Percentiles rank a stretch among this genome's conserved stretches.
Evolutionary conservation across 53 echinoderm and acorn worm genomes (phyloP).

Genomic region (Echinometra lucunter): DNA sequence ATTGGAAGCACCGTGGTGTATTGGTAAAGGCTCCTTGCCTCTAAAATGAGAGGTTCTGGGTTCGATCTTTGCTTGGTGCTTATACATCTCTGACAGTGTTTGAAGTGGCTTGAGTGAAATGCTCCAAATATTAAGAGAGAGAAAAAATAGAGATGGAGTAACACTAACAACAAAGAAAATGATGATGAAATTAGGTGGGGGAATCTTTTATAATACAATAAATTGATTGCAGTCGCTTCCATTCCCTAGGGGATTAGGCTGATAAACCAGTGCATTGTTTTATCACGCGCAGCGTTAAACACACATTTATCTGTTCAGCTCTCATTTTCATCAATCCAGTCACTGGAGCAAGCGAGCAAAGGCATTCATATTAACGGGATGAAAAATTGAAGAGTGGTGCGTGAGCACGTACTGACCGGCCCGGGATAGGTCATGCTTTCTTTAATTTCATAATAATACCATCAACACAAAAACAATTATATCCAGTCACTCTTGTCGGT

Average conservation of each 20-base stretch:
- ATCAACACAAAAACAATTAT: conserved; percentile 69
- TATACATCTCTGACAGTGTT: too few species aligned
- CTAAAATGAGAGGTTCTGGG: too few species aligned
- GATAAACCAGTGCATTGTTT: conserved; percentile 38
- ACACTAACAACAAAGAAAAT: background rate
- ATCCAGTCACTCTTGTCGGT: conserved; percentile 26
- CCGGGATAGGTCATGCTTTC: conserved; percentile 62
- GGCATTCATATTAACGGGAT: conserved; percentile 56
- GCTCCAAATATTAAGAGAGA: background rate
- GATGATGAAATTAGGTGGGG: background rate
- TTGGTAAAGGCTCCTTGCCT: too few species aligned
- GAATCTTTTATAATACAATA: background rate
- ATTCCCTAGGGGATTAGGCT: background rate
- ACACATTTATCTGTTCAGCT: conserved; percentile 50
- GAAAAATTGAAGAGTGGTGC: background rate
- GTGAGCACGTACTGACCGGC: conserved; percentile 22
- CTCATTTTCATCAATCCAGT: background rate
- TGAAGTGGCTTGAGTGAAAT: too few species aligned
- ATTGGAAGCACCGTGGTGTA: too few species aligned
- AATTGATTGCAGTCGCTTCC: background rate
- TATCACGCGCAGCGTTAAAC: conserved; percentile 58
- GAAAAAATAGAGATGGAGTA: background rate
- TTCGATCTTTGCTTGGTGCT: too few species aligned
- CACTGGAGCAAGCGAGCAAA: conserved; percentile 34
- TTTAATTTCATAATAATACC: conserved; percentile 70